Evolutionary conservation across 2,888 invertebrate species (phyloP).

Genomic region (Hirtodrosophila histrioides): DNA sequence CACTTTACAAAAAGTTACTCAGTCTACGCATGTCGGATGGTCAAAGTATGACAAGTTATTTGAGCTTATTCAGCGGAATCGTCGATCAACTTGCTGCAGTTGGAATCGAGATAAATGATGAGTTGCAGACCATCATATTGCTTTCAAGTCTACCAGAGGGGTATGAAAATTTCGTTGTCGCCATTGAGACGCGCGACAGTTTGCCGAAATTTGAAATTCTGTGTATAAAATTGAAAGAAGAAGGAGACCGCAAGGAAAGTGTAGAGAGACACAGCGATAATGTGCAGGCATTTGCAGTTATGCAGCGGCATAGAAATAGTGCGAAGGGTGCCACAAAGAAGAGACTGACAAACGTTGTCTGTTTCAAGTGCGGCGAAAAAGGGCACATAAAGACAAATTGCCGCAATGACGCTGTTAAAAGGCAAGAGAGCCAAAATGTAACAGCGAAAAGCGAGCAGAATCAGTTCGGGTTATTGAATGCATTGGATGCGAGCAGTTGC

Average conservation of each 20-base stretch:
- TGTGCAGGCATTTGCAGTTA: neutral
- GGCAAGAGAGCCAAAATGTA: neutral
- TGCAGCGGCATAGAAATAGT: neutral
- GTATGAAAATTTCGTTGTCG: slow-evolving; percentile 13
- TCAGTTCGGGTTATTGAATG: neutral
- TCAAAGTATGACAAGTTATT: neutral
- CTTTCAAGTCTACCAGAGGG: slow-evolving; percentile 8
- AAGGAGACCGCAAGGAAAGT: no score
- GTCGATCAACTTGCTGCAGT: neutral
- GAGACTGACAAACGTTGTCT: neutral
- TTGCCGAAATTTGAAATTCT: slow-evolving; percentile 14
- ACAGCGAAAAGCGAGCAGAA: neutral
- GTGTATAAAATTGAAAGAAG: no score
- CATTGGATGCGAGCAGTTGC: slow-evolving; percentile 12
- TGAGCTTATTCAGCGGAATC: neutral
- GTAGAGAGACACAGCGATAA: neutral
- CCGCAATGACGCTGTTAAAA: neutral
- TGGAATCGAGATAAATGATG: neutral
- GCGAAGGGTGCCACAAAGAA: neutral
- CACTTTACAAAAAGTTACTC: neutral
- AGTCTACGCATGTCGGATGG: neutral
- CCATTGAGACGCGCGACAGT: slow-evolving; percentile 10
- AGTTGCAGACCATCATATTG: slow-evolving; percentile 1
- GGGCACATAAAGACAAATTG: slow-evolving; percentile 2
- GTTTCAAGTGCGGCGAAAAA: slow-evolving; percentile 7